A percentile compares a stretch with the other conserved stretches of the same genome.
Conservation (phyloP, 2,113 vertebrate genomes). For the Corythoichthys haematopterus region DNA sequence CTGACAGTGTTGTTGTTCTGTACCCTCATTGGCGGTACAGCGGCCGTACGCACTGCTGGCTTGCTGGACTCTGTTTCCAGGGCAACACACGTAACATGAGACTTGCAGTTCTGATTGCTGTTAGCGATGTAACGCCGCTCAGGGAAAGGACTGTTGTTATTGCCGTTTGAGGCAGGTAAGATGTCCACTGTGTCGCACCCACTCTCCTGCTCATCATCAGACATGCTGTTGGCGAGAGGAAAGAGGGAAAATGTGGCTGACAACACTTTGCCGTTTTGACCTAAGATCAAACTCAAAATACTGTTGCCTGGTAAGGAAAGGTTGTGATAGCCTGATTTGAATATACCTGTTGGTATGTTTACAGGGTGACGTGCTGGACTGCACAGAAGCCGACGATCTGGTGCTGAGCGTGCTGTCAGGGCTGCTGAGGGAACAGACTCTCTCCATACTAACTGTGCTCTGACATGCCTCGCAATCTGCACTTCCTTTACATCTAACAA, state of each 20-base stretch:
- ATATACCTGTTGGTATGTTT: constrained; percentile 89
- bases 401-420: constrained; percentile 94
- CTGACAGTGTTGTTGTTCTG: constrained; percentile 76
- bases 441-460: constrained; percentile 91
- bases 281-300: neutral
- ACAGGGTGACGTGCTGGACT: constrained; percentile 87
- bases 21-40: constrained; percentile 85
- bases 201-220: constrained; percentile 92
- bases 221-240: constrained; percentile 76
- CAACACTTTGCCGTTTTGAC: neutral
- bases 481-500: constrained; percentile 86
- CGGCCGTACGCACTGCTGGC: constrained; percentile 82
- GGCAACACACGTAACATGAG: constrained; percentile 59
- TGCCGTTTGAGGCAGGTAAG: constrained; percentile 84
- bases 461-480: constrained; percentile 93
- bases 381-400: constrained; percentile 83
- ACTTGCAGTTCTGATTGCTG: constrained; percentile 76
- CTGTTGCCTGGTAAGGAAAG: neutral
- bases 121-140: constrained; percentile 80
- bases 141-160: constrained; percentile 80
- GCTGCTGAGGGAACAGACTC: constrained; percentile 93
- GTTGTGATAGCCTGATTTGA: neutral
- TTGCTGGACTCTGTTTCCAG: constrained; percentile 76
- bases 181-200: constrained; percentile 91
- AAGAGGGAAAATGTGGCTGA: neutral